phyloP scores from a whole-genome alignment of 2,888 invertebrate genomes.

The Pyrgus malvae region DNA sequence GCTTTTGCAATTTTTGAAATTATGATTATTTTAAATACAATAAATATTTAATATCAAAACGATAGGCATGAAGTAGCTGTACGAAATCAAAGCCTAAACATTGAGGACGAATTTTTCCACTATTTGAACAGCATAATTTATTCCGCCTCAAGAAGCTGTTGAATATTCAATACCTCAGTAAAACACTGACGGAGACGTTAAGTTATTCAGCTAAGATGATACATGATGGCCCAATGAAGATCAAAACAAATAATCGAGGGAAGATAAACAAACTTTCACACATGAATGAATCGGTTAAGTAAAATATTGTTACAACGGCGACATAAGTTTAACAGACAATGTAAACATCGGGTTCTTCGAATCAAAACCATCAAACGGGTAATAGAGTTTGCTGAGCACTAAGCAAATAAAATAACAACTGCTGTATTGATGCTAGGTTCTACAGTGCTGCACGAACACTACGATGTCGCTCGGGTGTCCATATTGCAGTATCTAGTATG shows the following conservation, averaged over 20 bases:
- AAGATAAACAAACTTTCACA: slow-evolving; percentile 39
- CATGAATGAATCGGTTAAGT: slow-evolving; percentile 44
- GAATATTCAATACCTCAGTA: slow-evolving; percentile 2
- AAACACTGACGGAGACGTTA: slow-evolving; percentile 2
- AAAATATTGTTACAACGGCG: slow-evolving; percentile 69
- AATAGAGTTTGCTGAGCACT: slow-evolving; percentile 74
- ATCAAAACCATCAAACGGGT: slow-evolving; percentile 73
- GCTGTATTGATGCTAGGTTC: slow-evolving; percentile 47
- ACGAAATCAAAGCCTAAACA: too few relatives aligned
- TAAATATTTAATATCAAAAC: too few relatives aligned
- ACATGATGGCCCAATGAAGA: slow-evolving; percentile 43
- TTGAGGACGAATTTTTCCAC: too few relatives aligned
- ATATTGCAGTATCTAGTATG: background rate
- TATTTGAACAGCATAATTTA: too few relatives aligned
- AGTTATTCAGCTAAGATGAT: slow-evolving; percentile 33
- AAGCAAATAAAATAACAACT: slow-evolving; percentile 76
- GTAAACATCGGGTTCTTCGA: slow-evolving; percentile 72
- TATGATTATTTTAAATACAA: too few relatives aligned
- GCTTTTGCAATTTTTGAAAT: too few relatives aligned
- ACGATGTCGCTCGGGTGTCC: slow-evolving; percentile 4
- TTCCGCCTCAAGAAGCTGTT: background rate
- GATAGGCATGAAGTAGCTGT: too few relatives aligned
- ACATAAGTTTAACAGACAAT: slow-evolving; percentile 70
- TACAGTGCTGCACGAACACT: slow-evolving; percentile 36
- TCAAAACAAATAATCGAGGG: slow-evolving; percentile 53